Evolutionary conservation across 2,113 vertebrate genomes (phyloP).

Genomic region (Ptyas mucosa): DNA sequence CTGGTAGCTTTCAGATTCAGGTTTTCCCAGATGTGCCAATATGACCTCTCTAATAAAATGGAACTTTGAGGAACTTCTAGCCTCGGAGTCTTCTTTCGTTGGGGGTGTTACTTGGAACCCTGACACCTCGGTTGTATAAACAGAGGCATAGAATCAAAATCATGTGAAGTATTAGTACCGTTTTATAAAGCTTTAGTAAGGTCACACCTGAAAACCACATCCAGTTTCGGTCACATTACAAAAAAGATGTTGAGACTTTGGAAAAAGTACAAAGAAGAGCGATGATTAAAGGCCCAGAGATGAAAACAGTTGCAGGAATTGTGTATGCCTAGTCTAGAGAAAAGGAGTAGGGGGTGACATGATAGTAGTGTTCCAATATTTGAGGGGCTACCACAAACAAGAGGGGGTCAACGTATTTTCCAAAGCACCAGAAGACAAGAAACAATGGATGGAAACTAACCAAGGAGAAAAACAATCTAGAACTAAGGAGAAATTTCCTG

Average conservation of each 20-base stretch:
- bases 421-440: not conserved
- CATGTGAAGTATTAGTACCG: too few species aligned
- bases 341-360: not conserved
- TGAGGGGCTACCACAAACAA: not conserved
- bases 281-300: not conserved
- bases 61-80: too few species aligned
- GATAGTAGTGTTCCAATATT: not conserved
- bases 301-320: not conserved
- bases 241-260: not conserved
- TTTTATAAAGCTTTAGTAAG: not conserved
- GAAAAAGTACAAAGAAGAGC: not conserved
- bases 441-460: not conserved
- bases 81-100: too few species aligned
- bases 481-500: not conserved
- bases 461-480: not conserved
- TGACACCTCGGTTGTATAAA: not conserved
- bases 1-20: too few species aligned
- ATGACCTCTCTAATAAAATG: too few species aligned
- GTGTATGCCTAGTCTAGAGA: not conserved
- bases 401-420: not conserved
- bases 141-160: not conserved
- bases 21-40: too few species aligned
- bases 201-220: not conserved
- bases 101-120: too few species aligned
- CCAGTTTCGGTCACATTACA: not conserved